Evolutionary conservation across 2,888 invertebrate species (phyloP), one percentile per base, ranked within the genome.

Genomic region (Nomada ferruginata): DNA sequence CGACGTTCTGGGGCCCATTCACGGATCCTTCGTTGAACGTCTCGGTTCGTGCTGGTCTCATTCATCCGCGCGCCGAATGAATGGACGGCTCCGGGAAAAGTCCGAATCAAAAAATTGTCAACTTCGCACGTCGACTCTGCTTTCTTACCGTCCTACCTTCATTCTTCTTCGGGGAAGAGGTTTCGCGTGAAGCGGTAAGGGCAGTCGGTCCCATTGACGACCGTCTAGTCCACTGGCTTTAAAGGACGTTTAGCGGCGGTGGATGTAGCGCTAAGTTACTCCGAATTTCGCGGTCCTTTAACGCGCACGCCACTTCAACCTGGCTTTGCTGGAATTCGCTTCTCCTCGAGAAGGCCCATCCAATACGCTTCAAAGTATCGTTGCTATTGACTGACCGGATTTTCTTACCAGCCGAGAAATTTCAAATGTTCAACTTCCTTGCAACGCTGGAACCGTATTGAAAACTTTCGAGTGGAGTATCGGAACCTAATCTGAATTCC

Each of bases 81-180:
- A 85, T 79, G 82, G 77, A 77, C 76, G 55, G 29, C 63, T 57
- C 29, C 57, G 20, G 64, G 74, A 86, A 85, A 85, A 85, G 79
- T 85, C 73, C 59, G 64, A 82, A 88, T 88, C 88, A 83, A 86
- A 86, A 84, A 87, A 83, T 88, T 82, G 77, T 80, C 77, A 73
- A 64, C 44, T 23, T 75, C 84, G 79, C 76, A 65, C 61, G 66
- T 55, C 64, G 66, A 50, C 59, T 65, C 36, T 59, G 74, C 83
- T 71, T 82, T 70, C 80, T 72, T 79, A 7, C 36, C 36, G 36
- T 36, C 7, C 36, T 42, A 47, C n/a, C 68, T 76, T 64, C 75
- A 26, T 57, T 23, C 66, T 65, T 63, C 52, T 57, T 18, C n/a
- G 55, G 55, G 50, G 64, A 68, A 20, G 59, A 29, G 44, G 60